Base-by-base conservation (phyloP, 1,140 invertebrate genomes). In the Ceratina australensis region DNA sequence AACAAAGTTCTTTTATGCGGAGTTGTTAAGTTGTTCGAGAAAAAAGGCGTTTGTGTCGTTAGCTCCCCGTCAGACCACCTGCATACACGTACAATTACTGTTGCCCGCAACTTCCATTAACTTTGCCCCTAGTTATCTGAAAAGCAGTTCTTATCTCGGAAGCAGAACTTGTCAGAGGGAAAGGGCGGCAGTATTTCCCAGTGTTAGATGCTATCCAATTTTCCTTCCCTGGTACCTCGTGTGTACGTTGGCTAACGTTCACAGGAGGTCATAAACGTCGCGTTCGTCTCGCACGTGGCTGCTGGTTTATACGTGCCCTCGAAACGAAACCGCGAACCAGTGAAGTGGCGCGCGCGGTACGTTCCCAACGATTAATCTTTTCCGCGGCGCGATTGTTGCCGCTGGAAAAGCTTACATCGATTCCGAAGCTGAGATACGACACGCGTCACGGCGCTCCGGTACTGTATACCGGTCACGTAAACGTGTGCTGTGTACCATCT, bases 331-430 rank as follows among this genome's bases (percentile, higher is more conserved):
- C 20, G 47, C 26, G 28, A 52, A 13, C 33, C 33, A 42, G 33
- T 10, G 33, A 42, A 42, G 33, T 42, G 5, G 33, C 5, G 24
- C 49, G 33, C 5, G 24, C 49, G 42, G 56, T 60, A 42, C 28
- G 74, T 72, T 65, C 60, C 18, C 42, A 69, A 56, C 80, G 59
- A 82, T 81, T 82, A 82, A 80, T 81, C 72, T 78, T 67, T 56
- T 68, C 68, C 33, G 33, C 33, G 33, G 33, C 33, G 13, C 22
- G 18, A 1, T 4, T 47, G n/a, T 15, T 20, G 28, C 56, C 20
- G 3, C n/a, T 8, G 59, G 12, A 18, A 59, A 50, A 49, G 12
- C 54, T 72, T 64, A 63, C 2, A 26, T 77, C 66, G 66, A 50
- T 82, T 72, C 15, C 18, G 28, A 26, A 15, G 16, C 10, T 4